Conservation (phyloP, 2,888 invertebrate species). For the Esperia sulphurella region DNA sequence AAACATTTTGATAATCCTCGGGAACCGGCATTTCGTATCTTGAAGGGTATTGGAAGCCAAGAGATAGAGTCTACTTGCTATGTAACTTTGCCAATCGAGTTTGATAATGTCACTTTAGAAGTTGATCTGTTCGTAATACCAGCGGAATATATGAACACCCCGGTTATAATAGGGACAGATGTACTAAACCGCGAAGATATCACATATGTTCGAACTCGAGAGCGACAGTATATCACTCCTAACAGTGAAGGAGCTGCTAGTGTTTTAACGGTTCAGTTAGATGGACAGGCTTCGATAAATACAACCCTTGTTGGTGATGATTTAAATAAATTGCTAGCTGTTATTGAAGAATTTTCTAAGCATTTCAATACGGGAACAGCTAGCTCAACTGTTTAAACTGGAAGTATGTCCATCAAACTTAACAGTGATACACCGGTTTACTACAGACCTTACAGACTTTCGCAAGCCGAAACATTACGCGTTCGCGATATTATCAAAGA, state of each 20-base stretch:
- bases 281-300: neutral
- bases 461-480: no score
- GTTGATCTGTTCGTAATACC: slow-evolving; percentile 19
- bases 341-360: no score
- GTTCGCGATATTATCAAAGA: no score
- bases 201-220: slow-evolving; percentile 14
- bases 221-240: slow-evolving; percentile 10
- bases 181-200: slow-evolving; percentile 21
- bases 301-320: no score
- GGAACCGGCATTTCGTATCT: slow-evolving; percentile 1
- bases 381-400: no score
- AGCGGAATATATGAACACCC: slow-evolving; percentile 11
- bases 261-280: neutral
- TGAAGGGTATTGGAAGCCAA: slow-evolving; percentile 7
- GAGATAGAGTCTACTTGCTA: slow-evolving; percentile 15
- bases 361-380: no score
- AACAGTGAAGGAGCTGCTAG: no score
- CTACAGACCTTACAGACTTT: no score
- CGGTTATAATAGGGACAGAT: slow-evolving; percentile 22
- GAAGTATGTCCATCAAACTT: no score
- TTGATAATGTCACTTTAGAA: slow-evolving; percentile 17
- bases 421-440: no score
- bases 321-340: no score
- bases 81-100: slow-evolving; percentile 15
- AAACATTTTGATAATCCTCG: slow-evolving; percentile 11